phyloP scores from a whole-genome alignment of 2,797 vertebrate genomes.

The Clarias platycephalus region DNA sequence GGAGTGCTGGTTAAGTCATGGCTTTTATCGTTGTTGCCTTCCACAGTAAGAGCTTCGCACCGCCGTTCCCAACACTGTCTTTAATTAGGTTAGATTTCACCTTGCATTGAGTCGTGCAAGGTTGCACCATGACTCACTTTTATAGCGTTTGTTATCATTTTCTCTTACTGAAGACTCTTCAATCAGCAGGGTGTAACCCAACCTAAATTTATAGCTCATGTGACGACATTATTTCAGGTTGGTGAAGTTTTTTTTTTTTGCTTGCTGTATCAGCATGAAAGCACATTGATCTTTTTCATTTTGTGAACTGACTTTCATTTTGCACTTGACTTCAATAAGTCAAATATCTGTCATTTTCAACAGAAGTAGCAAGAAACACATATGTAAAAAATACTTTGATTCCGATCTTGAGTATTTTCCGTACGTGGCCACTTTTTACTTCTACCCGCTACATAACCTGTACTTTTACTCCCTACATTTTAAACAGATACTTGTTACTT shows the following conservation, averaged over 20 bases:
- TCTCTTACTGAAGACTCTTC: neutral
- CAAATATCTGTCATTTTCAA: neutral
- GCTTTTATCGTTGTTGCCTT: neutral
- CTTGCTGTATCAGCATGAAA: neutral
- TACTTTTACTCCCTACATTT: too few relatives aligned
- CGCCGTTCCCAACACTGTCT: neutral
- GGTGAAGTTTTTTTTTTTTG: neutral
- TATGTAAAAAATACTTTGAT: too few relatives aligned
- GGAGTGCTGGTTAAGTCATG: constrained; percentile 7
- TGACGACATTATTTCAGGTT: constrained; percentile 11
- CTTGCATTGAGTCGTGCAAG: neutral
- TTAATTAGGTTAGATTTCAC: constrained; percentile 7
- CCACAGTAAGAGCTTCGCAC: neutral
- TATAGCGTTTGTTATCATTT: neutral
- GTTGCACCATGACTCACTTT: neutral
- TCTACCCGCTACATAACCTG: too few relatives aligned
- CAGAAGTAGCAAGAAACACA: too few relatives aligned
- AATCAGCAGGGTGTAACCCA: constrained; percentile 9
- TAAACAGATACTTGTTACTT: too few relatives aligned
- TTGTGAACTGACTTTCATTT: too few relatives aligned
- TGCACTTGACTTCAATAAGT: neutral
- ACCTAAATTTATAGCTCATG: neutral
- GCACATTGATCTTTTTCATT: too few relatives aligned
- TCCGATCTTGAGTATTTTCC: too few relatives aligned
- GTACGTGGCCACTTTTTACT: too few relatives aligned